Evolutionary conservation across 1,140 invertebrate genomes (phyloP).

Genomic region (Zaprionus gabonicus): DNA sequence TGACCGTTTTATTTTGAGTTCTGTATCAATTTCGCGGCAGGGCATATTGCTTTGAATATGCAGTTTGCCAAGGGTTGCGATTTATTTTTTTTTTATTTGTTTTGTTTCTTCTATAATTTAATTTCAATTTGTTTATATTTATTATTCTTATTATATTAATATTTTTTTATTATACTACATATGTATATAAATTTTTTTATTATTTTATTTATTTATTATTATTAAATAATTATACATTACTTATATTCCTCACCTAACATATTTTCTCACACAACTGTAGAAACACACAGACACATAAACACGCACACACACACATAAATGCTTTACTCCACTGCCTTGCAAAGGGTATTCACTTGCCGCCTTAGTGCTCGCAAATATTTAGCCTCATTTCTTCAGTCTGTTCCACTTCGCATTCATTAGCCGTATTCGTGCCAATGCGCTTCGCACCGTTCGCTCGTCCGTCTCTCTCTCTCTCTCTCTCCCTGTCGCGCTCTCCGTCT

Average conservation of each 20-base stretch:
- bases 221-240: background rate
- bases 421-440: conserved; percentile 63
- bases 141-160: too few relatives aligned
- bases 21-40: background rate
- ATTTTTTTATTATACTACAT: too few relatives aligned
- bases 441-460: conserved; percentile 24
- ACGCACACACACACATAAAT: too few relatives aligned
- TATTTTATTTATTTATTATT: too few relatives aligned
- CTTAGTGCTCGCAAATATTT: background rate
- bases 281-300: background rate
- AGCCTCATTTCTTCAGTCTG: conserved; percentile 40
- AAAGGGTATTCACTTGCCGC: conserved; percentile 27
- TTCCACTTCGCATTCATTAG: conserved; percentile 79
- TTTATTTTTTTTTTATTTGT: too few relatives aligned
- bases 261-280: background rate
- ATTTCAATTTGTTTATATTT: too few relatives aligned
- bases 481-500: background rate
- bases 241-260: background rate
- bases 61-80: background rate
- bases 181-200: too few relatives aligned
- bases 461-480: background rate
- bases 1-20: conserved; percentile 53
- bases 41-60: background rate
- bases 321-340: background rate
- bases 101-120: too few relatives aligned